phyloP scores from a whole-genome alignment of 2,113 vertebrate species.

The Scopus umbretta region DNA sequence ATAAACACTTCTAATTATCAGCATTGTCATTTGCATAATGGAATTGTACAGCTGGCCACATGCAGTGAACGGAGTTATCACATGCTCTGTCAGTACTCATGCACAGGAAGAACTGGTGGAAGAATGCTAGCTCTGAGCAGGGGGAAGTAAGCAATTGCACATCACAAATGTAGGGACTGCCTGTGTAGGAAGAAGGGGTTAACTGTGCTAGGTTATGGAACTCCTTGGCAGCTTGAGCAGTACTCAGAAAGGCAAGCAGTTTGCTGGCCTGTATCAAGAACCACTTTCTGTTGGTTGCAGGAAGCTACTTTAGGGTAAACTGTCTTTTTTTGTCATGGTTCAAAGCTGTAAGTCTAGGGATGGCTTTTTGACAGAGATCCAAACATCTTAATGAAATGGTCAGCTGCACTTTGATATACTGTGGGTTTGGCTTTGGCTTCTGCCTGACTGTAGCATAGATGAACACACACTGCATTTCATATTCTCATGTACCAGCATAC shows the following conservation, averaged over 20 bases:
- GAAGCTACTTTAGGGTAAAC: not conserved
- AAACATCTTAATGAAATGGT: not conserved
- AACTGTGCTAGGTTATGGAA: not conserved
- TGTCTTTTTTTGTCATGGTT: not conserved
- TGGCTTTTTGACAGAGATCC: not conserved
- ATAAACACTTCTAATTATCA: constrained; percentile 48
- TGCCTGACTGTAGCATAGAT: not conserved
- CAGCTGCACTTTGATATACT: not conserved
- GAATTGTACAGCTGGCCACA: constrained; percentile 10
- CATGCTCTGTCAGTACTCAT: not conserved
- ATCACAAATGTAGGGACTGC: not conserved
- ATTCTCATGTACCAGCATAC: not conserved
- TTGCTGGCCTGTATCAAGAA: not conserved
- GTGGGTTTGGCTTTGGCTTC: not conserved
- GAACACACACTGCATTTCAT: not conserved
- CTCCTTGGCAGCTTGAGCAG: not conserved
- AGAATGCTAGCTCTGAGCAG: not conserved
- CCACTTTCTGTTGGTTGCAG: not conserved
- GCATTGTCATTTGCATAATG: constrained; percentile 42
- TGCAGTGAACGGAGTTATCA: not conserved
- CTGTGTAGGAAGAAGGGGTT: not conserved
- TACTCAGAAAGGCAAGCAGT: not conserved
- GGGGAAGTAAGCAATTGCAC: not conserved
- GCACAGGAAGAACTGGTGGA: not conserved
- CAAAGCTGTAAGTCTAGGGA: not conserved